Percentiles rank a stretch among this genome's conserved stretches.
phyloP scores from a whole-genome alignment of 2,113 vertebrate species.

The Rhinogobius similis region DNA sequence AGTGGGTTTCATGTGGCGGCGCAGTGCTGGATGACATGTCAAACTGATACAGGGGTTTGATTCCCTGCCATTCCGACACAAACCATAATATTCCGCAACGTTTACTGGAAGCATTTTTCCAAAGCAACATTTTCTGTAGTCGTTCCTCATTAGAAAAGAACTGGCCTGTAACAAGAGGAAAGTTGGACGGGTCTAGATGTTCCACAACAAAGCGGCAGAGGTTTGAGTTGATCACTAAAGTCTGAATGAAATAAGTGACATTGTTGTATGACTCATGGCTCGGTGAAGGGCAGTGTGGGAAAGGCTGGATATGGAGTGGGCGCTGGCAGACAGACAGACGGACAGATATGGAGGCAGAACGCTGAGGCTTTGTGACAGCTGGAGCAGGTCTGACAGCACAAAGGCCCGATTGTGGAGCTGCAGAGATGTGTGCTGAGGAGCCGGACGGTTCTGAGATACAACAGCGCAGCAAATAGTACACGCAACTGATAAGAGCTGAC shows the following conservation, averaged over 20 bases:
- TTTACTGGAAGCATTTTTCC: slow-evolving; percentile 3
- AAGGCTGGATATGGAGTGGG: not conserved
- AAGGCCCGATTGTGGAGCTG: slow-evolving; percentile 63
- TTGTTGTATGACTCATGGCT: slow-evolving; percentile 2
- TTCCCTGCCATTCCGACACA: not conserved
- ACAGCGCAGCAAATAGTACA: slow-evolving; percentile 19
- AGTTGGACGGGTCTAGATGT: not conserved
- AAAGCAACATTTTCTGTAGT: slow-evolving; percentile 12
- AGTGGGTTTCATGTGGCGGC: not conserved
- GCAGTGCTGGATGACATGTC: not conserved
- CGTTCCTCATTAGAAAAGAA: not conserved
- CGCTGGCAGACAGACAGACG: slow-evolving; percentile 42
- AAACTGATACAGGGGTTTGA: not conserved
- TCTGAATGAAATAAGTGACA: slow-evolving; percentile 8
- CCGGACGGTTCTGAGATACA: slow-evolving; percentile 34
- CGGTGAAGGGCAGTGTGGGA: slow-evolving; percentile 3
- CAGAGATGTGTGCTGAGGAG: slow-evolving; percentile 40
- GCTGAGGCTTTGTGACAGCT: slow-evolving; percentile 75
- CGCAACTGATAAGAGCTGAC: not conserved
- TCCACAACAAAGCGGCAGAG: slow-evolving; percentile 1
- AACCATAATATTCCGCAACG: not conserved
- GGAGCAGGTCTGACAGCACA: slow-evolving; percentile 68
- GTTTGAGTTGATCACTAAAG: not conserved
- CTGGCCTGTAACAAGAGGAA: not conserved
- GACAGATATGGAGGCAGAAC: slow-evolving; percentile 70